Evolutionary conservation across 92 coral and sea anemone genomes (phyloP).

Genomic region (Parazoanthus darwini): DNA sequence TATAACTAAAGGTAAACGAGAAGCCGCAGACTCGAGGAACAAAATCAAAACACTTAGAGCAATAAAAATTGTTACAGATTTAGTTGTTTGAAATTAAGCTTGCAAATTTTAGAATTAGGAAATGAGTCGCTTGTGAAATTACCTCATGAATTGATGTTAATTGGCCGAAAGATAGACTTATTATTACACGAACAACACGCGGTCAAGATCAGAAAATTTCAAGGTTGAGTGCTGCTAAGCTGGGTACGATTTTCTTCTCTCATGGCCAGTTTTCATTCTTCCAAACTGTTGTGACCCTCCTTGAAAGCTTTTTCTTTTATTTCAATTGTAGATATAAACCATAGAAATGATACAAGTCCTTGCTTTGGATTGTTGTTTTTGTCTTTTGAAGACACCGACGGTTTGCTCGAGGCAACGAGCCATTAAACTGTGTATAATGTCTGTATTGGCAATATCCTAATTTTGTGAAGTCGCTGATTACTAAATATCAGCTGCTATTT

Average conservation of each 20-base stretch:
- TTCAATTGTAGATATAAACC: neutral
- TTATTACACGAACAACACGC: slow-evolving; percentile 34
- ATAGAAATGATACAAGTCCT: slow-evolving; percentile 22
- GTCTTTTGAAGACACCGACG: slow-evolving; percentile 45
- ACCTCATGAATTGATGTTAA: slow-evolving; percentile 40
- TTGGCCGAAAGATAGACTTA: slow-evolving; percentile 43
- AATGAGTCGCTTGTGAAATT: slow-evolving; percentile 40
- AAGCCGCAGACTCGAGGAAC: neutral
- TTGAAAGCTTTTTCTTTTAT: neutral
- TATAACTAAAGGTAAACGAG: neutral
- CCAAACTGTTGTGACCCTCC: neutral
- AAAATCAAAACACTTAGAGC: neutral
- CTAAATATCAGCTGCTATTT: slow-evolving; percentile 37
- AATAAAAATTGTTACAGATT: slow-evolving; percentile 1
- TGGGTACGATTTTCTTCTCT: neutral
- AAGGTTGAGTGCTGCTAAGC: slow-evolving; percentile 7
- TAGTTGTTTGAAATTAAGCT: slow-evolving; percentile 5
- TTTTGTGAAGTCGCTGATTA: slow-evolving; percentile 36
- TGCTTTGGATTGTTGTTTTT: slow-evolving; percentile 1
- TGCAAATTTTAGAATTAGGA: slow-evolving; percentile 12
- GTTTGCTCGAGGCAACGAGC: slow-evolving; percentile 34
- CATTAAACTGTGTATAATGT: slow-evolving; percentile 37
- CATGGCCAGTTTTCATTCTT: neutral
- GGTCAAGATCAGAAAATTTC: slow-evolving; percentile 35
- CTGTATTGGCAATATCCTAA: slow-evolving; percentile 34